Base-by-base conservation (phyloP, 1,140 invertebrate species). In the Linepithema humile region DNA sequence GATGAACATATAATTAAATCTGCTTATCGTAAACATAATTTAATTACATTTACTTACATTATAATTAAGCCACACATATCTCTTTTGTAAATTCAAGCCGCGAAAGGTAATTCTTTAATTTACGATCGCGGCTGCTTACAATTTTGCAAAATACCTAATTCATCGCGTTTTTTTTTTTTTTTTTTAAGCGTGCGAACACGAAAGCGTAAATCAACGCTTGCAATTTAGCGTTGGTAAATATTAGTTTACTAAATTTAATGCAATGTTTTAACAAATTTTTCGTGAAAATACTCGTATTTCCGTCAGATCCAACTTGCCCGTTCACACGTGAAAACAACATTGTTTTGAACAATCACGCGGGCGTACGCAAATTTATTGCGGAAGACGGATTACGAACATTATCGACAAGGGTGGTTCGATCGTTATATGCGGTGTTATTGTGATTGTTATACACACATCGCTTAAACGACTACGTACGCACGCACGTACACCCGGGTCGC, bases 371-470 rank as follows among this genome's bases (percentile, higher is more conserved):
- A 75, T 83, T 85, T 83, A 87, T 84, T 74, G 80, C 73, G 74
- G 50, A 57, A 59, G 69, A 43, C 50, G 85, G 86, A 87, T 87
- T 87, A 87, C 85, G 85, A 77, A 60, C 57, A 82, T 69, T 53
- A 53, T 59, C 62, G 55, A 45, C 15, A n/a, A n/a, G 45, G 53
- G 23, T 77, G 73, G 64, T 78, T 43, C 48, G 77, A 26, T 82
- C 64, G 62, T 15, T 43, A 60, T 23, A 64, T 65, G 40, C 38
- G 20, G 65, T 43, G 43, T 35, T n/a, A n/a, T n/a, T n/a, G n/a
- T n/a, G n/a, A n/a, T n/a, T n/a, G n/a, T n/a, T n/a, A n/a, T n/a
- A n/a, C 53, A 55, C 82, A 65, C 50, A 85, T 83, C 20, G 20
- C 53, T 73, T 73, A 73, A 73, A 73, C 40, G 23, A 50, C 73